These are phyloP conservation scores for Macrobrachium nipponense DNA, from an alignment of 1,140 invertebrate species.

Conservation along the genomic window DNA sequence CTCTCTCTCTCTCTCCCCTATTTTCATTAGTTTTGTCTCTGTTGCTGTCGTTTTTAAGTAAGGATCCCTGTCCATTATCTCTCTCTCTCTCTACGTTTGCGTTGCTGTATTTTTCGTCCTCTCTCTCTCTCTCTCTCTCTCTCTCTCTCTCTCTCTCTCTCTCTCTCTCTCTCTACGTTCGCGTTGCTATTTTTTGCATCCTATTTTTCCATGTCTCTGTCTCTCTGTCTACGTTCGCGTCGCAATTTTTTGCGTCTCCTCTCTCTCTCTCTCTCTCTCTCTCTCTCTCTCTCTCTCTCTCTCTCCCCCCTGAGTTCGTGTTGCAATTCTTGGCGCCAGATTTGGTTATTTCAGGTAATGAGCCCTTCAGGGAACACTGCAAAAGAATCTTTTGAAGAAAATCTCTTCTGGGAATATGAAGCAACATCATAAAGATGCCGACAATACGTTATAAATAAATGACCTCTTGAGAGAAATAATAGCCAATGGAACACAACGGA, in stretches of 20 bases:
- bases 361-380: no score
- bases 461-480: no score
- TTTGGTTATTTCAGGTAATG: no score
- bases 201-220: not conserved
- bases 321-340: no score
- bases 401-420: no score
- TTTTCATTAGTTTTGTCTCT: not conserved
- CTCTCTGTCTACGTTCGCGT: not conserved
- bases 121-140: not conserved
- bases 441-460: no score
- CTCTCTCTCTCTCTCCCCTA: conserved; percentile 9
- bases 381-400: no score
- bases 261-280: not conserved
- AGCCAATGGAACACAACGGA: no score
- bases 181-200: not conserved
- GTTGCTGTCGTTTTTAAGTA: no score
- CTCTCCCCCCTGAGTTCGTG: not conserved
- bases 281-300: not conserved
- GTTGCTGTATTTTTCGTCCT: not conserved
- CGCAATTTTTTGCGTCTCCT: not conserved
- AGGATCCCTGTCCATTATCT: no score
- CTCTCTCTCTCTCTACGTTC: not conserved
- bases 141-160: not conserved
- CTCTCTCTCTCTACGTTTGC: not conserved
- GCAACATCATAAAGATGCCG: no score